Evolutionary conservation across 1,140 invertebrate species (phyloP).

Genomic region (Trichonephila clavata): DNA sequence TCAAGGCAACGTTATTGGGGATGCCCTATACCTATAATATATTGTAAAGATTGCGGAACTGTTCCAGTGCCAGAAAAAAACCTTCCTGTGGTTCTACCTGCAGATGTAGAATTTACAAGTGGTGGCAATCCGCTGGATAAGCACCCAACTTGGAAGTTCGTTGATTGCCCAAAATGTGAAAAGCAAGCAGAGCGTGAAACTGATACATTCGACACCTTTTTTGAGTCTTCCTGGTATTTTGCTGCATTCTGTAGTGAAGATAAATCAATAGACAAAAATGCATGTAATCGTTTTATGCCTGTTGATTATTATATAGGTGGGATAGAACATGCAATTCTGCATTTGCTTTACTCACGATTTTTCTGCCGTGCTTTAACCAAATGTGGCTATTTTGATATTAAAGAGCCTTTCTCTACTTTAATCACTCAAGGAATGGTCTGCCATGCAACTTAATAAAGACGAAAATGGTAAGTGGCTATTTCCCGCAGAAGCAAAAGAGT

Average conservation of each 20-base stretch:
- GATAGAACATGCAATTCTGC: conserved; percentile 3
- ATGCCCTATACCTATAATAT: conserved; percentile 51
- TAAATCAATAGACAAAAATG: background rate
- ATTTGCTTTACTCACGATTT: background rate
- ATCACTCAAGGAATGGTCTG: too few relatives aligned
- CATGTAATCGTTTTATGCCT: background rate
- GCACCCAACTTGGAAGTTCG: background rate
- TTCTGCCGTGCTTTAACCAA: too few relatives aligned
- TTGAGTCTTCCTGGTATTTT: conserved; percentile 53
- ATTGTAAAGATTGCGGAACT: conserved; percentile 63
- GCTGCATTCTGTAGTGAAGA: conserved; percentile 76
- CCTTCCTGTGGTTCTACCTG: conserved; percentile 76
- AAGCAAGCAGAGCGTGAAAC: conserved; percentile 28
- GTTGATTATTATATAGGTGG: background rate
- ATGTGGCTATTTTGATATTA: too few relatives aligned
- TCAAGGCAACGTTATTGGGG: conserved; percentile 62
- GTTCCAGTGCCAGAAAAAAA: conserved; percentile 49
- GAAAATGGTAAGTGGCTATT: too few relatives aligned
- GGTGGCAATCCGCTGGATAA: background rate
- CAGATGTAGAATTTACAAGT: conserved; percentile 26
- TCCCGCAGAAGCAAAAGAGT: too few relatives aligned
- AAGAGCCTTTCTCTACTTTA: too few relatives aligned
- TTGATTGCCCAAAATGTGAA: background rate
- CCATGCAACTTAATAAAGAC: too few relatives aligned
- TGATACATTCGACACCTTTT: conserved; percentile 31